A percentile compares a stretch with the other conserved stretches of the same genome.
Evolutionary conservation across 2,113 vertebrate genomes (phyloP).

Genomic region (Cebus imitator): DNA sequence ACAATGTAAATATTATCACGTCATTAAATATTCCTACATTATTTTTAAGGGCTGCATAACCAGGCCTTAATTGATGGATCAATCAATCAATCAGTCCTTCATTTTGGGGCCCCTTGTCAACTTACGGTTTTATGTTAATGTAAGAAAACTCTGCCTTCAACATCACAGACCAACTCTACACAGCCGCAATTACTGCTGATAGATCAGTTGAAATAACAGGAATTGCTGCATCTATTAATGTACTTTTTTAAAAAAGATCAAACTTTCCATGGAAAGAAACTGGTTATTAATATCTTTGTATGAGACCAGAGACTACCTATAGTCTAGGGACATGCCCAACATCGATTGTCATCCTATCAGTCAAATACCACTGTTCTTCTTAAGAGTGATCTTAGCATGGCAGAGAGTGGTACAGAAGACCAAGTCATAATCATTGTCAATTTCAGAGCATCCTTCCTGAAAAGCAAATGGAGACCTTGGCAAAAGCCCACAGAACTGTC

Average conservation of each 20-base stretch:
- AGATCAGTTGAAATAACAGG: background rate
- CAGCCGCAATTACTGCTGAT: background rate
- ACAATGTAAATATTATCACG: background rate
- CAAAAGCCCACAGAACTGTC: background rate
- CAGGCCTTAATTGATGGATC: background rate
- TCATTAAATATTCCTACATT: background rate
- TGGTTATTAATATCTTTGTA: background rate
- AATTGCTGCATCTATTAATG: background rate
- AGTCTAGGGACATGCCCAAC: background rate
- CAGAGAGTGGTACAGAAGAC: background rate
- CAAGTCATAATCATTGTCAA: background rate
- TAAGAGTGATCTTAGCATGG: background rate
- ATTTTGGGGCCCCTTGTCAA: background rate
- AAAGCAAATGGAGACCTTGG: background rate
- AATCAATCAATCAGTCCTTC: background rate
- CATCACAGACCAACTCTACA: background rate
- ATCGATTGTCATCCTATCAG: background rate
- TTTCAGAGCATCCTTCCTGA: background rate
- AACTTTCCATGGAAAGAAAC: background rate
- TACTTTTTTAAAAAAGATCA: background rate
- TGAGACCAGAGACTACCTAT: background rate
- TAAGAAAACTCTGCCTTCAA: background rate
- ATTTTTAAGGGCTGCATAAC: background rate
- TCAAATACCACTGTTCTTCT: background rate
- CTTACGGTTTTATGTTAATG: background rate